These are phyloP conservation scores for Callithrix jacchus DNA, from an alignment of 2,113 vertebrate species.

Conservation along the genomic window DNA sequence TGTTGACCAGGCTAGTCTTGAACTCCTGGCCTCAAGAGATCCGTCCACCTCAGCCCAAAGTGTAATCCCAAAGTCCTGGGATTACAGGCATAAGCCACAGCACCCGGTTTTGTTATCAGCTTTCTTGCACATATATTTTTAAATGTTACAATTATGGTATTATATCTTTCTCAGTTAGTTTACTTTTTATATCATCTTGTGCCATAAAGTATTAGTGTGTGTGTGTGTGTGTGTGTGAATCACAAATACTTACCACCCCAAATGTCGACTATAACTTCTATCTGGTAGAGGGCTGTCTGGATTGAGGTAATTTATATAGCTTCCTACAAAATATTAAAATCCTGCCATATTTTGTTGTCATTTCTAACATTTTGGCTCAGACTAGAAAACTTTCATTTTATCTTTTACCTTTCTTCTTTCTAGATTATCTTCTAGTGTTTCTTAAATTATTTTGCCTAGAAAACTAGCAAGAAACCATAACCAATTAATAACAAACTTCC, in stretches of 20 bases:
- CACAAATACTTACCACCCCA: not conserved
- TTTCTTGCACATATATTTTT: not conserved
- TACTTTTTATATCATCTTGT: not conserved
- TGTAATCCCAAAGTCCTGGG: no score
- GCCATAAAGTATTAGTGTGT: not conserved
- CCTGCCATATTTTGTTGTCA: not conserved
- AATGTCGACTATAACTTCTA: not conserved
- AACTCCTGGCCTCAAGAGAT: no score
- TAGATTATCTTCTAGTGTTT: slow-evolving; percentile 28
- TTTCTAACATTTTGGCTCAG: not conserved
- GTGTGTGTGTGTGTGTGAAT: not conserved
- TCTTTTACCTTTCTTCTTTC: slow-evolving; percentile 5
- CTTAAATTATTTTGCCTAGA: slow-evolving; percentile 1
- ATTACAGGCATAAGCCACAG: no score
- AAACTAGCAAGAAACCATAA: not conserved
- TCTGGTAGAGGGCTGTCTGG: not conserved
- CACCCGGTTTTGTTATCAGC: no score
- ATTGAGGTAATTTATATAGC: not conserved
- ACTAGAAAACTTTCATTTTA: not conserved
- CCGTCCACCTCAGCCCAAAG: no score
- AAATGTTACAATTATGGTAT: not conserved
- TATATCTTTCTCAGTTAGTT: not conserved
- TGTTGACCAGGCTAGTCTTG: no score
- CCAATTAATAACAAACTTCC: not conserved
- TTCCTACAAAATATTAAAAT: slow-evolving; percentile 24